Evolutionary conservation across 2,113 vertebrate genomes (phyloP).

Genomic region (Glaucomys volans): DNA sequence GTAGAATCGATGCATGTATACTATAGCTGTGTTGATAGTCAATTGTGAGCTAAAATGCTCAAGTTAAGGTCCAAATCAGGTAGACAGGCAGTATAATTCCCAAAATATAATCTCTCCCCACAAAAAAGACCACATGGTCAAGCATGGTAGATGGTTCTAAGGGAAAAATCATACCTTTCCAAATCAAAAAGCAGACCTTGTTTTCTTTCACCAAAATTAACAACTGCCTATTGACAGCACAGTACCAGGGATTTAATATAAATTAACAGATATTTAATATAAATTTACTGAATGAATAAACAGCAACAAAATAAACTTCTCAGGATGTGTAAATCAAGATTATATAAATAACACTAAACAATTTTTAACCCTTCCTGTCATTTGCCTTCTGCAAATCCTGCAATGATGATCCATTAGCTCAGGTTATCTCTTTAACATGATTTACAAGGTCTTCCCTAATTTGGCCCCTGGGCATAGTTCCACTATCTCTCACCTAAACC

Average conservation of each 20-base stretch:
- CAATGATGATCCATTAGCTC: neutral
- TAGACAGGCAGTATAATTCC: neutral
- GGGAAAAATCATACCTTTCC: conserved; percentile 40
- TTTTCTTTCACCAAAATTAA: conserved; percentile 41
- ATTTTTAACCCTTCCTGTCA: conserved; percentile 13
- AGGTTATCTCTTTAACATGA: neutral
- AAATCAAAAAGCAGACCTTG: neutral
- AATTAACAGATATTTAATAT: neutral
- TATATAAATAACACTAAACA: neutral
- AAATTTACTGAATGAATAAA: conserved; percentile 39
- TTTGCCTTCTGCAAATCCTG: neutral
- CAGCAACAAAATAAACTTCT: neutral
- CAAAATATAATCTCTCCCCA: conserved; percentile 20
- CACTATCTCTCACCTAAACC: neutral
- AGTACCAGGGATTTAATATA: too few species aligned
- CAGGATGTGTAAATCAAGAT: neutral
- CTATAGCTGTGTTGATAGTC: conserved; percentile 97
- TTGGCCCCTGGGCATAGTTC: neutral
- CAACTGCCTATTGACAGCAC: neutral
- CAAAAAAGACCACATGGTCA: neutral
- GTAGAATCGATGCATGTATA: conserved; percentile 99
- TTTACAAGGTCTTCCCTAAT: neutral
- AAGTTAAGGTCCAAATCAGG: conserved; percentile 87
- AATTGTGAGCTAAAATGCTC: conserved; percentile 91
- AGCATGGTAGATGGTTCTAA: neutral